Evolutionary conservation across 1,140 invertebrate species (phyloP).

Genomic region (Lordiphosa mommai): DNA sequence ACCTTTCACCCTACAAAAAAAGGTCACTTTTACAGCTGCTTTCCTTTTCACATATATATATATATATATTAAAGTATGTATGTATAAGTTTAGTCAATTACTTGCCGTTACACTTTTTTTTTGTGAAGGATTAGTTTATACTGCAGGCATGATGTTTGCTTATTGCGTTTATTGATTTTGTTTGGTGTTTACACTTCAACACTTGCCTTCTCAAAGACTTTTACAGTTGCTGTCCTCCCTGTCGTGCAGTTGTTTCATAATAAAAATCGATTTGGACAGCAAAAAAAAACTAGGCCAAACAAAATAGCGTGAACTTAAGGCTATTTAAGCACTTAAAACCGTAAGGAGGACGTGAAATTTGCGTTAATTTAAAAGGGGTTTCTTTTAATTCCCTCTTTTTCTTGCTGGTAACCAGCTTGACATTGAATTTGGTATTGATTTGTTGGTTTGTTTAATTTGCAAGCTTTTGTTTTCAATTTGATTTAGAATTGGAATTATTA

Average conservation of each 20-base stretch:
- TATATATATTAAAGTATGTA: no score
- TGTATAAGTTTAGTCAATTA: constrained; percentile 6
- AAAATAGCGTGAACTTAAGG: no score
- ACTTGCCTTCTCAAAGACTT: constrained; percentile 20
- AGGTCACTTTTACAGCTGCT: no score
- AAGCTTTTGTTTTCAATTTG: no score
- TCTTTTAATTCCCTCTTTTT: constrained; percentile 10
- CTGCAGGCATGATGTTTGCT: constrained; percentile 34
- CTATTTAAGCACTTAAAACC: no score
- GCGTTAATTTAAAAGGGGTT: no score
- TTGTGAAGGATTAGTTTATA: neutral
- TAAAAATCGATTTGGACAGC: constrained; percentile 36
- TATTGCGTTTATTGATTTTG: constrained; percentile 50
- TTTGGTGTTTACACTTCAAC: constrained; percentile 39
- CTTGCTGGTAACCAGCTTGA: neutral
- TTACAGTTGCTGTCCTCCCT: constrained; percentile 13
- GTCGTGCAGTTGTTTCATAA: constrained; percentile 35
- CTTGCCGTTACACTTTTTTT: neutral
- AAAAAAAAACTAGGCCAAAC: neutral
- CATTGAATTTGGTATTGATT: constrained; percentile 29
- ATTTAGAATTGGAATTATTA: no score
- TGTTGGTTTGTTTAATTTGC: constrained; percentile 14
- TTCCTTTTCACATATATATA: no score
- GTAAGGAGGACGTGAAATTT: no score
- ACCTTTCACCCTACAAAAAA: no score